A percentile compares a stretch with the other conserved stretches of the same genome.
These are phyloP conservation scores for Vanessa cardui DNA, from an alignment of 2,888 invertebrate species.

Conservation along the genomic window DNA sequence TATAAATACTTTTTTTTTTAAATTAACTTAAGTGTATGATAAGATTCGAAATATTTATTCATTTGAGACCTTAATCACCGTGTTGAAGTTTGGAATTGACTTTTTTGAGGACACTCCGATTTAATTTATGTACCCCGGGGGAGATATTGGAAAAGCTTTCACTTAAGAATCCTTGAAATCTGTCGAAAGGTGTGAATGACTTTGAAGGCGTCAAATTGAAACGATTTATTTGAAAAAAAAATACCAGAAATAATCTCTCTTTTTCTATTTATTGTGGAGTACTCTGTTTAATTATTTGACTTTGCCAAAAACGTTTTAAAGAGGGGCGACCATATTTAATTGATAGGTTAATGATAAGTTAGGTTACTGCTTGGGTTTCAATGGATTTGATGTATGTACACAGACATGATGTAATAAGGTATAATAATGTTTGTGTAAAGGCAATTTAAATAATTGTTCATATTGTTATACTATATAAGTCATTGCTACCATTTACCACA, in stretches of 20 bases:
- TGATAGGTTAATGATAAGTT: no score
- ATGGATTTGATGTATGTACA: no score
- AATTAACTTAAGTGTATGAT: conserved; percentile 23
- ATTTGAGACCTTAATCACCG: conserved; percentile 41
- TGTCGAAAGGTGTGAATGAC: conserved; percentile 35
- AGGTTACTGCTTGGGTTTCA: no score
- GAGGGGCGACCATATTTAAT: no score
- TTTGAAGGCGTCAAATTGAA: conserved; percentile 35
- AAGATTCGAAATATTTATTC: conserved; percentile 31
- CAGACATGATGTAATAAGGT: no score
- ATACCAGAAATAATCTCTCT: not conserved
- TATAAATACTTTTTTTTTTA: not conserved
- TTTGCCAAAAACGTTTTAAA: not conserved
- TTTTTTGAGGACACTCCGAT: conserved; percentile 43
- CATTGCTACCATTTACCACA: no score
- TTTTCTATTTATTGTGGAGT: not conserved
- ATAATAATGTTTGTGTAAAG: no score
- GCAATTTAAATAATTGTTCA: no score
- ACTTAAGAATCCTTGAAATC: conserved; percentile 33
- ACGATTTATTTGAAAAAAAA: conserved; percentile 24
- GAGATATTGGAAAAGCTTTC: conserved; percentile 48
- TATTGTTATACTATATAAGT: no score
- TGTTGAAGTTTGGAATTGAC: conserved; percentile 44
- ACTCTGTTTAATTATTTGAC: not conserved
- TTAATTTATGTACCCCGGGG: conserved; percentile 51